Base-by-base conservation (phyloP, 2,113 vertebrate species). In the Zootoca vivipara region DNA sequence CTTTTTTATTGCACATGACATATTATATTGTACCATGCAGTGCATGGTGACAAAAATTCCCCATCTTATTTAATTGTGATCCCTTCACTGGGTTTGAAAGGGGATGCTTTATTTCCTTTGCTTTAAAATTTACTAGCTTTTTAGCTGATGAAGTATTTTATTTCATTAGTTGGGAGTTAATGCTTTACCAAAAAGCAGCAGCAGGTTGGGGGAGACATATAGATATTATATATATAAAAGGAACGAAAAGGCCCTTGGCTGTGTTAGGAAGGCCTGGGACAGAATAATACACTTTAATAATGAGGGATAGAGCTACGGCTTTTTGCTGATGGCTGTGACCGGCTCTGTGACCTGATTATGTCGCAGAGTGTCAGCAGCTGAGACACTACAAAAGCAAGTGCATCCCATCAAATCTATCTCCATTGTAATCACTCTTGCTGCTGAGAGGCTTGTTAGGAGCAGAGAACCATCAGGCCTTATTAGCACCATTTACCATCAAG, bases 301-400 rank as follows among this genome's bases (percentile, higher is more conserved):
- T 97, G 97, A 98, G 96, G 96, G 95, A 94, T 95, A 96, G 96
- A 96, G 97, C 92, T 95, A 93, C 95, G 94, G 93, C 96, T 96
- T 96, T 96, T 97, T 96, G 97, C 98, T 97, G 95, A 95, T 96
- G 97, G 98, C 97, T 96, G 95, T 96, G 98, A 97, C 97, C 93
- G 87, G 96, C 97, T 98, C 96, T 89, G 96, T 98, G 98, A 98
- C 97, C 98, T 97, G 98, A 98, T 98, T 98, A 97, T 97, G 97
- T 98, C 97, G 96, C 94, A 94, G 91, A 96, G 95, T 97, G 97
- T 98, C 97, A 97, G 97, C 97, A 96, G 96, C 96, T 96, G 94
- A 97, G 96, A 97, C 97, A 96, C 97, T 97, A 97, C 97, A 97
- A 97, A 98, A 97, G 97, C 96, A 95, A 97, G 96, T 79, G 90